Conservation (phyloP, 2,888 invertebrate species). For the Stegana nigrithorax region DNA sequence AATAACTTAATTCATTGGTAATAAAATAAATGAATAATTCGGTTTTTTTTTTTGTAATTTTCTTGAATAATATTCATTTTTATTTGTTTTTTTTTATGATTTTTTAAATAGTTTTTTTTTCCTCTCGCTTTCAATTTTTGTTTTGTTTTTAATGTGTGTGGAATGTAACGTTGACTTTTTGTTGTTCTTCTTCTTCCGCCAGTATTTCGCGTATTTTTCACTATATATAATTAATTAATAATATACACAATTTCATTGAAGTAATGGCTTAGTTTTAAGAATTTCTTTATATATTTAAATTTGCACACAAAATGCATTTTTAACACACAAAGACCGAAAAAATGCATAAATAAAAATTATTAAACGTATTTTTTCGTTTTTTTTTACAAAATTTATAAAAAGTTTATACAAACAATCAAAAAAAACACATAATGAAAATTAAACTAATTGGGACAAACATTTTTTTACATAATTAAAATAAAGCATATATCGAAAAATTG, state of each 20-base stretch:
- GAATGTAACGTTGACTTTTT: slow-evolving; percentile 45
- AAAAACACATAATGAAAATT: neutral
- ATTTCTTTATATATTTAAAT: slow-evolving; percentile 32
- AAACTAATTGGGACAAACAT: slow-evolving; percentile 13
- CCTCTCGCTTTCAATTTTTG: slow-evolving; percentile 48
- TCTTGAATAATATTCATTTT: slow-evolving; percentile 60
- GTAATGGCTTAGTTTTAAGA: slow-evolving; percentile 56
- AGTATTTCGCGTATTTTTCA: slow-evolving; percentile 31
- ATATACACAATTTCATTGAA: slow-evolving; percentile 62
- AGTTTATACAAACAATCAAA: slow-evolving; percentile 39
- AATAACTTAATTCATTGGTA: slow-evolving; percentile 41
- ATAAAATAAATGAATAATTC: slow-evolving; percentile 39
- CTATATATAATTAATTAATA: slow-evolving; percentile 36
- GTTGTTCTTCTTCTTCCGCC: slow-evolving; percentile 52
- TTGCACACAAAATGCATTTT: slow-evolving; percentile 7
- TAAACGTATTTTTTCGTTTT: neutral
- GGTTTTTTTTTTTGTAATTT: slow-evolving; percentile 42
- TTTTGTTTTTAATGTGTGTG: slow-evolving; percentile 42
- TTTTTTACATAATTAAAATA: slow-evolving; percentile 44
- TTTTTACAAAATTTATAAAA: slow-evolving; percentile 43
- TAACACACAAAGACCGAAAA: slow-evolving; percentile 25
- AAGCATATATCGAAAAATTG: slow-evolving; percentile 28
- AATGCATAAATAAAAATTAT: neutral
- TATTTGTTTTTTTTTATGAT: slow-evolving; percentile 51
- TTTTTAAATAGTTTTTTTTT: slow-evolving; percentile 34